Conservation (phyloP, 2,888 invertebrate genomes). For the Athripsodes cinereus region DNA sequence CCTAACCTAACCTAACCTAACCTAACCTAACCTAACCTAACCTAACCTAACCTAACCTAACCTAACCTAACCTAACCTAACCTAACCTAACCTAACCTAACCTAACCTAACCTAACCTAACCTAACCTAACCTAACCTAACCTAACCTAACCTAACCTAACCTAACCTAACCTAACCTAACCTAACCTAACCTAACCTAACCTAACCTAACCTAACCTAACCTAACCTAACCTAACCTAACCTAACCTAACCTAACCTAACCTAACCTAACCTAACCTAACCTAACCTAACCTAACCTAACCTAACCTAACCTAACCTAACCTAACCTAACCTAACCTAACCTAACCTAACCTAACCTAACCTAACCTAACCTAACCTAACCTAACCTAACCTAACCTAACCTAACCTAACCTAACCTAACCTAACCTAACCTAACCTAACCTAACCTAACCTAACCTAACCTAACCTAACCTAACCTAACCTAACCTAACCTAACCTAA, state of each 20-base stretch:
- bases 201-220: constrained; percentile 7
- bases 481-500: no score
- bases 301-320: no score
- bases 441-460: no score
- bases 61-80: constrained; percentile 7
- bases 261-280: constrained; percentile 7
- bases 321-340: no score
- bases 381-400: no score
- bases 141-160: constrained; percentile 6
- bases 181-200: constrained; percentile 7
- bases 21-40: constrained; percentile 7
- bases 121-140: constrained; percentile 6
- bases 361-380: no score
- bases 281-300: no score
- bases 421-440: no score
- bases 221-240: constrained; percentile 7
- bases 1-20: constrained; percentile 8
- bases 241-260: constrained; percentile 7
- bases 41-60: constrained; percentile 7
- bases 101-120: constrained; percentile 7
- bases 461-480: no score
- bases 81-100: constrained; percentile 7
- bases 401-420: no score
- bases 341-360: no score
- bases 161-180: constrained; percentile 6